Percentiles rank a stretch among this genome's conserved stretches.
These are phyloP conservation scores for Brenthis daphne DNA, from an alignment of 2,888 invertebrate species.

Conservation along the genomic window DNA sequence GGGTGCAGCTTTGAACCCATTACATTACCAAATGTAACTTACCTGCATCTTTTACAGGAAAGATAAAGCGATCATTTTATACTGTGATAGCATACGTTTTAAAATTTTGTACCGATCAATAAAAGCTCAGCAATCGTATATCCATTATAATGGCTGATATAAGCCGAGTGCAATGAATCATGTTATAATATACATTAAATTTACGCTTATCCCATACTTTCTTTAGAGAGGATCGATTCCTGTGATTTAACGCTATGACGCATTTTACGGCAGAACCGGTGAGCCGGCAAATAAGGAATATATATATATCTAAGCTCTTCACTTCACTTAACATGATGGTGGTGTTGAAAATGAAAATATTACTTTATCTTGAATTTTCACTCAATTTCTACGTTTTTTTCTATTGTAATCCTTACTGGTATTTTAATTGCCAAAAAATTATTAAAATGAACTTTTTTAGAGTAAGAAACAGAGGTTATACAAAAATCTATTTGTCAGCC, in stretches of 20 bases:
- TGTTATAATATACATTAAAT: slow-evolving; percentile 23
- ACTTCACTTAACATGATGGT: slow-evolving; percentile 31
- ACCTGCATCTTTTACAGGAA: too few species aligned
- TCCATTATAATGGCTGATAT: slow-evolving; percentile 6
- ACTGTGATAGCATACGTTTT: not conserved
- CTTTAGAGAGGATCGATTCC: slow-evolving; percentile 23
- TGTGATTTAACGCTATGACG: slow-evolving; percentile 29
- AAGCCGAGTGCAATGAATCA: slow-evolving; percentile 6
- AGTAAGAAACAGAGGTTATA: too few species aligned
- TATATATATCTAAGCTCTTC: slow-evolving; percentile 27
- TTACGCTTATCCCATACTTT: slow-evolving; percentile 22
- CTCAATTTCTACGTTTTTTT: slow-evolving; percentile 2
- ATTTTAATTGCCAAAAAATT: not conserved
- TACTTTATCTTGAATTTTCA: slow-evolving; percentile 11
- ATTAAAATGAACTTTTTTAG: not conserved
- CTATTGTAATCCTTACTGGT: not conserved
- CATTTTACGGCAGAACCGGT: slow-evolving; percentile 25
- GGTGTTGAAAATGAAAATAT: slow-evolving; percentile 10
- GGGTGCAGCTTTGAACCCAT: too few species aligned
- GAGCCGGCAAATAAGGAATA: slow-evolving; percentile 29
- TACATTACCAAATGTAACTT: too few species aligned
- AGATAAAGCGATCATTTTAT: too few species aligned
- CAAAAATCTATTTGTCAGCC: too few species aligned
- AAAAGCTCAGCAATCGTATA: not conserved
- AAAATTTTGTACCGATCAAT: not conserved